These are phyloP conservation scores for Urocitellus parryii DNA, from an alignment of 2,113 vertebrate genomes.

Conservation along the genomic window DNA sequence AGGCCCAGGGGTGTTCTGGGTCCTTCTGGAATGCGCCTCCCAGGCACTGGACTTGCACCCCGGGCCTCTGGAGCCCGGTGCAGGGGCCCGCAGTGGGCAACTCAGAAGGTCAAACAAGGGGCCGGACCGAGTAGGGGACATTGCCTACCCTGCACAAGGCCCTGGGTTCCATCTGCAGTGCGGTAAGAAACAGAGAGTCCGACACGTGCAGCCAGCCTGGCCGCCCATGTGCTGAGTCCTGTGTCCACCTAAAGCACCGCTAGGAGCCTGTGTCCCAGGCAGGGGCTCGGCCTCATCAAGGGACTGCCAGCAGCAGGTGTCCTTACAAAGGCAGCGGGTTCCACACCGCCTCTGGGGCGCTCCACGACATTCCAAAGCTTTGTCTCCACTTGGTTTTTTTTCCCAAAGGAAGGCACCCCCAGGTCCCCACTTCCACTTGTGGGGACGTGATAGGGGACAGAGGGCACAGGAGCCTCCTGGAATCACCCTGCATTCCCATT, in stretches of 20 bases:
- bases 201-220: neutral
- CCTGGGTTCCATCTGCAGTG: neutral
- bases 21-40: neutral
- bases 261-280: no score
- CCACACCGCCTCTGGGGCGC: neutral
- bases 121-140: rapidly evolving
- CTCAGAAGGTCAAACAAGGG: neutral
- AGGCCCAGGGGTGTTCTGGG: neutral
- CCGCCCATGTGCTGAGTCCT: rapidly evolving
- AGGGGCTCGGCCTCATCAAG: no score
- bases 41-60: rapidly evolving
- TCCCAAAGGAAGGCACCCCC: neutral
- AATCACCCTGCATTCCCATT: neutral
- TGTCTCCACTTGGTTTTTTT: neutral
- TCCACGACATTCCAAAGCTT: neutral
- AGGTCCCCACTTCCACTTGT: neutral
- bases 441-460: neutral
- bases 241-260: no score
- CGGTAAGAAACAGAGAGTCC: neutral
- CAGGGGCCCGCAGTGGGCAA: no score
- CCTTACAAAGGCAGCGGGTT: neutral
- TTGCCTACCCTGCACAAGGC: no score
- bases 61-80: neutral
- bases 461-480: neutral
- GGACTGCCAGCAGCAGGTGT: neutral